These are phyloP conservation scores for Abramis brama DNA, from an alignment of 2,113 vertebrate genomes.

Conservation along the genomic window DNA sequence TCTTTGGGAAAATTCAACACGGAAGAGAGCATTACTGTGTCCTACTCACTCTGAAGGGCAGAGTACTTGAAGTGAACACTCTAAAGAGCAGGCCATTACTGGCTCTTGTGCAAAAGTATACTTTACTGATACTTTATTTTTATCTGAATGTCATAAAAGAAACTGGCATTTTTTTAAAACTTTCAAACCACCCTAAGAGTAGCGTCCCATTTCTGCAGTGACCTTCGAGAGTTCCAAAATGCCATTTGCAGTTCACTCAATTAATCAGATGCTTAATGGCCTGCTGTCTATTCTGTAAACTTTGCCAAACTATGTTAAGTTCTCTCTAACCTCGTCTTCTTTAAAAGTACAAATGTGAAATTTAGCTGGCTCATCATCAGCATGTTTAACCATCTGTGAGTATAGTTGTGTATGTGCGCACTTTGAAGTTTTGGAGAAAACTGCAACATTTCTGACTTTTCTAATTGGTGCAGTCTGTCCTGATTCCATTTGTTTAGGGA, in stretches of 20 bases:
- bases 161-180: background rate
- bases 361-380: conserved; percentile 14
- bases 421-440: conserved; percentile 32
- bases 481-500: conserved; percentile 40
- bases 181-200: background rate
- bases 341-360: conserved; percentile 31
- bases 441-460: conserved; percentile 53
- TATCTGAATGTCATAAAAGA: background rate
- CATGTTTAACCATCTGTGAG: background rate
- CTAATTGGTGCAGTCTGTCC: conserved; percentile 46
- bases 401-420: background rate
- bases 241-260: background rate
- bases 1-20: background rate
- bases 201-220: too few species aligned
- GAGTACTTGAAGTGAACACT: background rate
- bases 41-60: background rate
- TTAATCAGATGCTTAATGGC: conserved; percentile 5
- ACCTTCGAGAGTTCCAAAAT: background rate
- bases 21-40: background rate
- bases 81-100: background rate
- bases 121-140: background rate
- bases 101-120: background rate
- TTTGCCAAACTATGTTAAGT: conserved; percentile 27
- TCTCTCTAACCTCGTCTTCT: background rate
- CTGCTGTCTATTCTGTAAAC: background rate